Conservation (phyloP, 2,113 vertebrate species). For the Syrrhaptes paradoxus region DNA sequence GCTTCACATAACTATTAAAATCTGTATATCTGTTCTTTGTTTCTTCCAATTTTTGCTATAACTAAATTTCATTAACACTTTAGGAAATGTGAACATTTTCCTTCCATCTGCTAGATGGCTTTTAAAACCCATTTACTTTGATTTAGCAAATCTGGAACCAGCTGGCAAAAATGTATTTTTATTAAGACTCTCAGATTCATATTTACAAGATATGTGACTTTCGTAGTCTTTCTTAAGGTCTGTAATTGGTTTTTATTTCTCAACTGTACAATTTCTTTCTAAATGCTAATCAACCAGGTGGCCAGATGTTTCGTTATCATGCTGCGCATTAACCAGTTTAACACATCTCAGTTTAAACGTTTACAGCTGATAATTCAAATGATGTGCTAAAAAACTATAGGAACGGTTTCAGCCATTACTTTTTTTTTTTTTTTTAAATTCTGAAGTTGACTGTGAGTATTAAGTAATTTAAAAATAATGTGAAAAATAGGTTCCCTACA, state of each 20-base stretch:
- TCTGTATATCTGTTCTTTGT: constrained; percentile 40
- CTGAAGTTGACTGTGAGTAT: not conserved
- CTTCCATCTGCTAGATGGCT: constrained; percentile 70
- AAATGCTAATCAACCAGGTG: constrained; percentile 56
- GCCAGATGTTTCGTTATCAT: constrained; percentile 49
- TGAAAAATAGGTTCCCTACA: not conserved
- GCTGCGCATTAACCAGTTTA: constrained; percentile 42
- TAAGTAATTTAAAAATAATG: not conserved
- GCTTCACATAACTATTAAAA: constrained; percentile 55
- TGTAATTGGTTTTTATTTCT: constrained; percentile 63
- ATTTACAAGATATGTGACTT: constrained; percentile 62
- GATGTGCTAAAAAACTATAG: not conserved
- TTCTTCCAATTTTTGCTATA: constrained; percentile 58
- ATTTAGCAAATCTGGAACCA: constrained; percentile 76
- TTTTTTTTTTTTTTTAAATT: not conserved
- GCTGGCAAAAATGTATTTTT: constrained; percentile 74
- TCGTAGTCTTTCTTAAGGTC: constrained; percentile 13
- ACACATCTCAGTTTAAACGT: constrained; percentile 32
- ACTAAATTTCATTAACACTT: constrained; percentile 74
- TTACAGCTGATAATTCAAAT: not conserved
- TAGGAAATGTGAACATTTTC: constrained; percentile 67
- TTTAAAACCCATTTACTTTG: constrained; percentile 72
- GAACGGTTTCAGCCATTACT: not conserved
- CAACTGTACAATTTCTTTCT: constrained; percentile 46
- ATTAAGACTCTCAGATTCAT: constrained; percentile 62